Evolutionary conservation across 2,113 vertebrate species (phyloP).

Genomic region (Hemiprocne comata): DNA sequence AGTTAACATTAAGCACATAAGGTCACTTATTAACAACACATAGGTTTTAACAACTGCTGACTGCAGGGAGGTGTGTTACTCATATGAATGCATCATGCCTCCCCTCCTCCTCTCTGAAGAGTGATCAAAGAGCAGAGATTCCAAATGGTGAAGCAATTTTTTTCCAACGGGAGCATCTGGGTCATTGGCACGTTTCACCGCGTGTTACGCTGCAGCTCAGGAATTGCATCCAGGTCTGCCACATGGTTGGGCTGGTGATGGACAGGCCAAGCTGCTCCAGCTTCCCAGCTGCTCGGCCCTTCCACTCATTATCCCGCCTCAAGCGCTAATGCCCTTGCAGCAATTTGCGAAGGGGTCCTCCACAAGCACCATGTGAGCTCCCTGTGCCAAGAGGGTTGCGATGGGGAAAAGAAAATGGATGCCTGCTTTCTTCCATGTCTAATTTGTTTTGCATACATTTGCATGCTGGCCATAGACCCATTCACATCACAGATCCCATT

Average conservation of each 20-base stretch:
- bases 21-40: slow-evolving; percentile 16
- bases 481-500: not conserved
- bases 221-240: slow-evolving; percentile 68
- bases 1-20: not conserved
- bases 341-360: not conserved
- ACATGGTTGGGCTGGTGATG: slow-evolving; percentile 63
- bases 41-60: slow-evolving; percentile 52
- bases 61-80: slow-evolving; percentile 50
- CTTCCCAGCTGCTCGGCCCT: slow-evolving; percentile 63
- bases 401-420: not conserved
- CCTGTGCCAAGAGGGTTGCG: not conserved
- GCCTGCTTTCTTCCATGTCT: not conserved
- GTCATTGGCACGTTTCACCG: slow-evolving; percentile 53
- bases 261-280: slow-evolving; percentile 31
- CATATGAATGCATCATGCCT: slow-evolving; percentile 50
- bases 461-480: slow-evolving; percentile 29
- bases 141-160: slow-evolving; percentile 79
- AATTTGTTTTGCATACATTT: slow-evolving; percentile 57
- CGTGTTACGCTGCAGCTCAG: slow-evolving; percentile 16
- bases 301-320: not conserved
- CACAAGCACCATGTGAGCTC: not conserved
- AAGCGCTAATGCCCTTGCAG: not conserved
- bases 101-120: slow-evolving; percentile 66
- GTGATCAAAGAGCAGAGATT: slow-evolving; percentile 75
- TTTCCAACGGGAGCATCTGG: slow-evolving; percentile 80